phyloP scores from a whole-genome alignment of 2,797 vertebrate genomes.

The Dallia pectoralis region DNA sequence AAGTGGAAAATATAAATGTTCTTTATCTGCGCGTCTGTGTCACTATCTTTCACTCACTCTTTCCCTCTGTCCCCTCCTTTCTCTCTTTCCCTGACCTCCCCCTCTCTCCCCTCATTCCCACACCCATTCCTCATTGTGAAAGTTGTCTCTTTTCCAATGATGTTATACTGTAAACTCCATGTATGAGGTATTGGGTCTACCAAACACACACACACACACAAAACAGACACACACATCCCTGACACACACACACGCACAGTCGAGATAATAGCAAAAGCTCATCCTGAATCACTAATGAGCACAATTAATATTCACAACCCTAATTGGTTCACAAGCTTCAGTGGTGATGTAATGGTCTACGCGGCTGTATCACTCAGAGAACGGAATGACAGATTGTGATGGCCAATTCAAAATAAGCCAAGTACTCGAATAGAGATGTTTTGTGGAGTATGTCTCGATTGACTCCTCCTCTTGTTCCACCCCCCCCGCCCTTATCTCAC shows the following conservation, averaged over 20 bases:
- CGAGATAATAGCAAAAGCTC: not conserved
- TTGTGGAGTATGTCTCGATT: conserved; percentile 22
- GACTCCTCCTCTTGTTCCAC: conserved; percentile 24
- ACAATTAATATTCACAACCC: conserved; percentile 29
- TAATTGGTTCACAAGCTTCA: conserved; percentile 46
- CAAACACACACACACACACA: too few species aligned
- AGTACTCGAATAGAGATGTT: not conserved
- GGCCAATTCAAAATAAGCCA: not conserved
- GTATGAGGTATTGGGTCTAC: not conserved
- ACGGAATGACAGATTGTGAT: not conserved
- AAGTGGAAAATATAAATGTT: too few species aligned
- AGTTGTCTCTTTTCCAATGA: not conserved
- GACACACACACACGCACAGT: conserved; percentile 4
- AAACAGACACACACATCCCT: not conserved
- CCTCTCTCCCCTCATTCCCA: too few species aligned
- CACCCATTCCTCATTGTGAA: too few species aligned
- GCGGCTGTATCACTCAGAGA: conserved; percentile 16
- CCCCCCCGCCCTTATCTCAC: conserved; percentile 2
- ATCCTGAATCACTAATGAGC: conserved; percentile 28
- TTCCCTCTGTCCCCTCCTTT: not conserved
- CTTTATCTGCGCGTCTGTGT: conserved; percentile 1
- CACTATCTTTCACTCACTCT: not conserved
- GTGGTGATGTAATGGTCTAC: conserved; percentile 30
- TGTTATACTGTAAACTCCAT: not conserved
- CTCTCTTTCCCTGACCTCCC: not conserved